Conservation (phyloP, 2,888 invertebrate species). For the Rhagonycha lutea region DNA sequence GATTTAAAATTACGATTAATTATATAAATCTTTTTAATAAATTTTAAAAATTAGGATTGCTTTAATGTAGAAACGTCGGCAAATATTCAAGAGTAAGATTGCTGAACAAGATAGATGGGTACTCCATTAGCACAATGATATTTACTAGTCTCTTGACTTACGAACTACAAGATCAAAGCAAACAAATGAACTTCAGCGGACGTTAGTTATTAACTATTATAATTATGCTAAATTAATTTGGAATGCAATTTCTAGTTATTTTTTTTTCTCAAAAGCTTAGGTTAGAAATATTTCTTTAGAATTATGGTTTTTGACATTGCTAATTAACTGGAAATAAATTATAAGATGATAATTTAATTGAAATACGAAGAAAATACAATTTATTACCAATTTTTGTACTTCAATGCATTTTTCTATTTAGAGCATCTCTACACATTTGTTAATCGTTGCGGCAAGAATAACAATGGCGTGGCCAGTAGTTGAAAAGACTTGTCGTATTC, state of each 20-base stretch:
- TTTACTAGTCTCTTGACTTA: conserved; percentile 20
- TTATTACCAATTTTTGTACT: neutral
- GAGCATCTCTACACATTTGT: conserved; percentile 9
- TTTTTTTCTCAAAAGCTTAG: neutral
- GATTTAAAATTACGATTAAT: too few relatives aligned
- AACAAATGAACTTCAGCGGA: conserved; percentile 13
- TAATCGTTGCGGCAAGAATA: conserved; percentile 13
- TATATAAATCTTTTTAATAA: too few relatives aligned
- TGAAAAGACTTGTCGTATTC: conserved; percentile 12
- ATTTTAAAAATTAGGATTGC: neutral
- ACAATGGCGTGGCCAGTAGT: conserved; percentile 13
- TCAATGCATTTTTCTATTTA: neutral
- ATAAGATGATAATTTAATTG: neutral
- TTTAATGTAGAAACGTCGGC: neutral
- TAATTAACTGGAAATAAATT: neutral
- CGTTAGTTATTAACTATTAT: neutral
- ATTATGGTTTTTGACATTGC: neutral
- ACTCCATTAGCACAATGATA: conserved; percentile 19
- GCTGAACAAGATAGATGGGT: conserved; percentile 14
- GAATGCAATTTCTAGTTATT: neutral
- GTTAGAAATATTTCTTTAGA: neutral
- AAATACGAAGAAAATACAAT: neutral
- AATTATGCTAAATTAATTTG: too few relatives aligned
- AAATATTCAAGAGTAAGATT: conserved; percentile 3
- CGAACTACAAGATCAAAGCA: conserved; percentile 14